A percentile compares a stretch with the other conserved stretches of the same genome.
Conservation (phyloP, 1,140 invertebrate genomes). For the Hylaeus volcanicus region DNA sequence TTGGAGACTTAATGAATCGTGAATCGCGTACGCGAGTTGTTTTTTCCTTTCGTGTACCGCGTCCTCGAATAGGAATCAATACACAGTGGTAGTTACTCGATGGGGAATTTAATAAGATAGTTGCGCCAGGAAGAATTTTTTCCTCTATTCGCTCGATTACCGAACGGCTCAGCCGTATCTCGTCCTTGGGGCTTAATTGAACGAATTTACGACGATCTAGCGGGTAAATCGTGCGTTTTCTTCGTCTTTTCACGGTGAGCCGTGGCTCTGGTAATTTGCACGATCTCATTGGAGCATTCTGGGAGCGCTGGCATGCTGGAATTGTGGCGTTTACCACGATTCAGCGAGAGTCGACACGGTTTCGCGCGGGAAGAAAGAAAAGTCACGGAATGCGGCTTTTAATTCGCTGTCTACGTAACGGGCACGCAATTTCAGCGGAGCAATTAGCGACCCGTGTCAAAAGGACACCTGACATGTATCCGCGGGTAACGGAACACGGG, state of each 20-base stretch:
- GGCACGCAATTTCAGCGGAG: conserved; percentile 54
- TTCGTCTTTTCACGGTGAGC: neutral
- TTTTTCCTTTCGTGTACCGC: too few species aligned
- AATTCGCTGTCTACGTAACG: conserved; percentile 50
- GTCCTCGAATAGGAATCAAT: too few species aligned
- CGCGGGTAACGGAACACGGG: conserved; percentile 62
- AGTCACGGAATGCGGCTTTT: conserved; percentile 15
- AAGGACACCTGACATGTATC: conserved; percentile 67
- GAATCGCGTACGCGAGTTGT: neutral
- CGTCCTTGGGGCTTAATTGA: neutral
- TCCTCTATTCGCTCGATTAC: neutral
- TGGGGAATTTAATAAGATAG: conserved; percentile 5
- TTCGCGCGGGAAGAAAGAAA: conserved; percentile 9
- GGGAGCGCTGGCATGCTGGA: conserved; percentile 16
- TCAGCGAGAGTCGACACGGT: conserved; percentile 25
- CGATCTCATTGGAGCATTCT: neutral
- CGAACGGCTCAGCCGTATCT: neutral
- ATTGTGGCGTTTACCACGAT: conserved; percentile 1
- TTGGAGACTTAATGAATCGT: conserved; percentile 9
- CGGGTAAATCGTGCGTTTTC: neutral
- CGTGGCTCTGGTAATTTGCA: conserved; percentile 32
- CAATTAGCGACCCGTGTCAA: conserved; percentile 72
- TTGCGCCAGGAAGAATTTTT: neutral
- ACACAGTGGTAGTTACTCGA: neutral
- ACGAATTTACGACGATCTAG: conserved; percentile 8